phyloP scores from a whole-genome alignment of 2,113 vertebrate genomes.

The Copsychus sechellarum region DNA sequence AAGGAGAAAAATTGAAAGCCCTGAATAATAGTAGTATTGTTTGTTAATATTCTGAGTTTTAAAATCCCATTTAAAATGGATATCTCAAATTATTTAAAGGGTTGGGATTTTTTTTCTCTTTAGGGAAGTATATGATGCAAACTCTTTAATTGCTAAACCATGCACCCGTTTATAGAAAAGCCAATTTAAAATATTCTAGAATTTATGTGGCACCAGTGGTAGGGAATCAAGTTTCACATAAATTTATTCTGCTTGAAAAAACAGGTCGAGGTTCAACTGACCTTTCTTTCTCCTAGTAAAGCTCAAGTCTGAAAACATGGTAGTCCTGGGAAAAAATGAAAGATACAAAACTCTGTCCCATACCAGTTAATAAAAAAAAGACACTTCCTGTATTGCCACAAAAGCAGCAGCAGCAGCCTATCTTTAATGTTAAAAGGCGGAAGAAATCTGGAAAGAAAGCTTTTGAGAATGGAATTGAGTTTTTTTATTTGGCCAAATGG shows the following conservation, averaged over 20 bases:
- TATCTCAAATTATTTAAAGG: background rate
- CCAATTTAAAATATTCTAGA: background rate
- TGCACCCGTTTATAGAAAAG: background rate
- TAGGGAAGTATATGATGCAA: background rate
- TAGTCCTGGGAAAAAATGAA: background rate
- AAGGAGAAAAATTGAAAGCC: background rate
- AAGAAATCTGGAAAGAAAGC: background rate
- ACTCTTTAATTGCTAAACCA: background rate
- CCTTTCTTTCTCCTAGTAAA: background rate
- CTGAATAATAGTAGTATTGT: background rate
- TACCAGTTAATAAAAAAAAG: background rate
- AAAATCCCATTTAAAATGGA: background rate
- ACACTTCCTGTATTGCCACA: background rate
- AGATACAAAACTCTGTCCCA: background rate
- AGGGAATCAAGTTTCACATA: background rate
- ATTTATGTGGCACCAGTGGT: background rate
- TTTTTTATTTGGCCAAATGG: background rate
- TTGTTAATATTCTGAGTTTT: background rate
- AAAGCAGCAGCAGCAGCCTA: background rate
- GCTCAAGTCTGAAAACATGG: background rate
- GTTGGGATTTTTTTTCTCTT: rapidly evolving
- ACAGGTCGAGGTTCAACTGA: background rate
- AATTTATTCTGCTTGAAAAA: background rate
- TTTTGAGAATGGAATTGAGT: background rate
- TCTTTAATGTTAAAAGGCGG: background rate